Base-by-base conservation (phyloP, 2,888 invertebrate species). In the Brachylomia viminalis region DNA sequence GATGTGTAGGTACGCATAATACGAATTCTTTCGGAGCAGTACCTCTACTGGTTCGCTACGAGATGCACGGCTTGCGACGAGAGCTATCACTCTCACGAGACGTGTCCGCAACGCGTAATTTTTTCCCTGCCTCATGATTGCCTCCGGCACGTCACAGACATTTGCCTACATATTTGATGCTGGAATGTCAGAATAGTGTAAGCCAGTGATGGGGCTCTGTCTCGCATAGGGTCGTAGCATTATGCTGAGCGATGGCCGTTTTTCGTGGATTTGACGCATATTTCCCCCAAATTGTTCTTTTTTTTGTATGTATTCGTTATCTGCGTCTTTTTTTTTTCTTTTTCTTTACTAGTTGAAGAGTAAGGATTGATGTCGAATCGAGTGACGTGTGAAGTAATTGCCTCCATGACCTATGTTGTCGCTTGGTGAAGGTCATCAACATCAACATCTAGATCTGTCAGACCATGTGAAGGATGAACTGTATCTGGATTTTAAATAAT, bases 1-100 rank as follows among this genome's bases (percentile, higher is more conserved):
- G 30, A 70, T 45, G 42, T 20, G 49, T 47, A 65, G 52, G 45
- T 47, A 65, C 58, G 45, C 33, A 82, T 27, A 27, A n/a, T 20
- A 64, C 10, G 30, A 45, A 42, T 81, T 75, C 23, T 54, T 54
- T 56, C 6, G 10, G 11, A 66, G 1, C 17, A 52, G 11, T 33
- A 23, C 11, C 7, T 30, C 17, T n/a, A 10, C 56, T 49, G 38
- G 49, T 47, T 76, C 47, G 47, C 27, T 75, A n/a, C 0, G 54
- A 30, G 6, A 72, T 30, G 30, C 23, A 54, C 23, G 23, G 23
- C 23, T 62, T 49, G 33, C 33, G n/a, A 30, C n/a, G 13, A 49
- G 3, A 42, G 15, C 42, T 33, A 49, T 52, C n/a, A 52, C 30
- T 78, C 49, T 58, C 42, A 23, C 30, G n/a, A 20, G 52, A 52